Base-by-base conservation (phyloP, 2,797 vertebrate genomes). In the Myotis findleyi region DNA sequence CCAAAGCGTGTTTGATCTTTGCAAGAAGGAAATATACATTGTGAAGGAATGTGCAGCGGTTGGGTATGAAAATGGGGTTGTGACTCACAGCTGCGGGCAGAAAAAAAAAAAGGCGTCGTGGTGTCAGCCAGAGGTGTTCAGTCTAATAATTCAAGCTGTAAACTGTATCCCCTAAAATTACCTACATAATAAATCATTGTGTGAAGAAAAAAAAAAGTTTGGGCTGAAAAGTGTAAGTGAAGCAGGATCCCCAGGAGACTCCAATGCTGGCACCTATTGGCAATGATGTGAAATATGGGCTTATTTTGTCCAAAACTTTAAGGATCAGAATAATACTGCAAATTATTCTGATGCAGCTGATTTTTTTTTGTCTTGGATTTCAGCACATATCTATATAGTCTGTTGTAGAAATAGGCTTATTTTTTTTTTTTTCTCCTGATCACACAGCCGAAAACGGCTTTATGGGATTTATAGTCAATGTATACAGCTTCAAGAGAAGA, bases 61-160 rank as follows among this genome's bases (percentile, higher is more conserved):
- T 98, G 96, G 89, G 96, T 96, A 98, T 97, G 98, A 98, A 98
- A 98, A 98, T 95, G 97, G 97, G 97, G 96, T 97, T 97, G 97
- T 97, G 97, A 98, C 97, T 98, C 97, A 97, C 98, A 98, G 98
- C 98, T 98, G 98, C 98, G 98, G 97, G 97, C 97, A 98, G 96
- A 94, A 94, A 95, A 98, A 95, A 98, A 98, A 98, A 98, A 98
- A 98, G 98, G 98, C 98, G 96, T 97, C 84, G 93, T 97, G 97
- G 98, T 98, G 98, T 98, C 98, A 98, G 98, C 98, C 98, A 97
- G 98, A 98, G 98, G 98, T 98, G 98, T 98, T 98, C 98, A 87
- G 98, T 98, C 98, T 98, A 98, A 98, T 98, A 98, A 98, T 98
- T 98, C 98, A 98, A 98, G 98, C 98, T 98, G 98, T 98, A 98